Evolutionary conservation across 2,797 vertebrate species (phyloP), one percentile per base, ranked within the genome.

Genomic region (Distichodus sexfasciatus): DNA sequence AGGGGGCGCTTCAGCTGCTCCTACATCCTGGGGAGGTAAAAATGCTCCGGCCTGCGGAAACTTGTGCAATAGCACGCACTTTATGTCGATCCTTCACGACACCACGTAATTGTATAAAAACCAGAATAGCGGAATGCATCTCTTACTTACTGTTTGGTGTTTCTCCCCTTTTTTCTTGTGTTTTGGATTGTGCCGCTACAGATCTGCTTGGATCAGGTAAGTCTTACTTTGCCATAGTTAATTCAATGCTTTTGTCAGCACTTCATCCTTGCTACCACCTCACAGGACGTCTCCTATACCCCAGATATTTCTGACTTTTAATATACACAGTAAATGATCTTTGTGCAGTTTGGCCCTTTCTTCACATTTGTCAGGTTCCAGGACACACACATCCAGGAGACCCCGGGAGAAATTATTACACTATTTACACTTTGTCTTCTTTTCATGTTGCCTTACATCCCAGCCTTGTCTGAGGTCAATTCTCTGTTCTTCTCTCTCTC

Each of bases 1-100:
- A 26, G 82, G 82, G 0, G 74, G 85, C 1, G 81, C 90, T 36
- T 91, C 92, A 2, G 85, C 91, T 10, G 87, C 90, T 8, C 88
- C 95, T 2, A 91, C 94, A 38, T 92, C 93, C 76, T 99, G 97
- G 97, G 97, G 96, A 93, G 97, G 97, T 99, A 88, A 92, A 80
- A 44, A 9, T n/a, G 28, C 0, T 41, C 3, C 4, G 2, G 12
- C n/a, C n/a, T n/a, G n/a, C n/a, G n/a, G n/a, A n/a, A n/a, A n/a
- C n/a, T n/a, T 40, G 23, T 29, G 12, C 10, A n/a, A 4, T 46
- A 10, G 40, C 5, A 0, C n/a, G 24, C 4, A n/a, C 28, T 53
- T 1, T 1, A 47, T 5, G 9, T 47, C n/a, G n/a, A n/a, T n/a
- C n/a, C n/a, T n/a, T n/a, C n/a, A n/a, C n/a, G n/a, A n/a, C n/a